A percentile compares a stretch with the other conserved stretches of the same genome.
Evolutionary conservation across 2,797 vertebrate species (phyloP).

Genomic region (Silurus aristotelis): DNA sequence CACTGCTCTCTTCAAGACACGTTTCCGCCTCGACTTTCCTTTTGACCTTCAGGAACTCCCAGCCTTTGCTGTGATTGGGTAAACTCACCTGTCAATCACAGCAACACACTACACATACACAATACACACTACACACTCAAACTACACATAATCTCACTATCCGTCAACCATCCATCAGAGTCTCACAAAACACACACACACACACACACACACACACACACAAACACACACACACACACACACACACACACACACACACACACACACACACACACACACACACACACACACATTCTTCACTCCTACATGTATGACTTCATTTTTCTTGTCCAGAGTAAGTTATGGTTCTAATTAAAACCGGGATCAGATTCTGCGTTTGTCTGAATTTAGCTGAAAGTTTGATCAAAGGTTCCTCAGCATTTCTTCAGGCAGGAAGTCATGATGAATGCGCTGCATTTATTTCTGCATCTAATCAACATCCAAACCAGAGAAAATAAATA

Average conservation of each 20-base stretch:
- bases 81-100: slow-evolving; percentile 56
- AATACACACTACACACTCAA: background rate
- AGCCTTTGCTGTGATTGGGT: slow-evolving; percentile 95
- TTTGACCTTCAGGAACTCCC: slow-evolving; percentile 97
- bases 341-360: slow-evolving; percentile 14
- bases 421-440: background rate
- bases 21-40: slow-evolving; percentile 93
- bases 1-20: slow-evolving; percentile 94
- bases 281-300: too few relatives aligned
- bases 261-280: too few relatives aligned
- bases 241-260: too few relatives aligned
- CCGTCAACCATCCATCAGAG: too few relatives aligned
- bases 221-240: too few relatives aligned
- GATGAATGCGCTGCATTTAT: background rate
- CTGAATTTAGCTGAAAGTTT: slow-evolving; percentile 16
- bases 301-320: background rate
- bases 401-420: background rate
- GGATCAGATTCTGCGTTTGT: slow-evolving; percentile 21
- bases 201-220: too few relatives aligned
- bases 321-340: background rate
- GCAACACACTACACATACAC: background rate
- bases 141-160: too few relatives aligned
- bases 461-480: too few relatives aligned
- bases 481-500: too few relatives aligned
- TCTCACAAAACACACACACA: too few relatives aligned